Base-by-base conservation (phyloP, 2,888 invertebrate species). In the Epirrhoe tristata region DNA sequence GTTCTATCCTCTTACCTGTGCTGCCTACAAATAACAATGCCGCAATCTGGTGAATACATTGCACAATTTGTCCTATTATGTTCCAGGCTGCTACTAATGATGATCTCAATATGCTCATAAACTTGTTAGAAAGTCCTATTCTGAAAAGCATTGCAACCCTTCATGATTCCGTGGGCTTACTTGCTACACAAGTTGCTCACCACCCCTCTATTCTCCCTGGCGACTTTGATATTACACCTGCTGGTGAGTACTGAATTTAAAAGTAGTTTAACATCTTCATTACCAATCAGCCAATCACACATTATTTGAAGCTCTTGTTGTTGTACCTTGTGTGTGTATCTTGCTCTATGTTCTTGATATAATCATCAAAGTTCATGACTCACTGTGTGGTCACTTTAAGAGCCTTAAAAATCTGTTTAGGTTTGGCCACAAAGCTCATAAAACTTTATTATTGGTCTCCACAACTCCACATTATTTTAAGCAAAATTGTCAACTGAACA, bases 121-220 rank as follows among this genome's bases (percentile, higher is more conserved):
- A 96, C 72, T 95, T 98, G 70, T 83, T 97, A 73, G 97, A 98
- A 81, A 98, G 98, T 91, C 98, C 98, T 2, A 97, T 98, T 61
- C 96, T 99, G 79, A 95, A 97, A 72, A 97, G 97, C 81, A 97
- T 98, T 78, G 97, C 98, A 16, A 97, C 97, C 63, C 96, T 99
- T 68, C 97, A 98, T 94, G 98, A 98, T 85, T 98, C 98, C 0
- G 93, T 99, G 53, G 96, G 96, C 54, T 97, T 98, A 90, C 93
- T 99, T 63, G 97, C 98, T 73, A 96, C 96, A 34, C 98, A 98
- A 89, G 95, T 98, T 63, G 96, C 96, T 50, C 97, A 98, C 80
- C 98, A 98, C 91, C 98, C 98, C 12, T 98, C 98, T 17, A 98
- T 98, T 84, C 93, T 98, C 71, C 98, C 98, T 52, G 97, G 97